Evolutionary conservation across 2,888 invertebrate species (phyloP), one percentile per base, ranked within the genome.

Genomic region (Odontocerum albicorne): DNA sequence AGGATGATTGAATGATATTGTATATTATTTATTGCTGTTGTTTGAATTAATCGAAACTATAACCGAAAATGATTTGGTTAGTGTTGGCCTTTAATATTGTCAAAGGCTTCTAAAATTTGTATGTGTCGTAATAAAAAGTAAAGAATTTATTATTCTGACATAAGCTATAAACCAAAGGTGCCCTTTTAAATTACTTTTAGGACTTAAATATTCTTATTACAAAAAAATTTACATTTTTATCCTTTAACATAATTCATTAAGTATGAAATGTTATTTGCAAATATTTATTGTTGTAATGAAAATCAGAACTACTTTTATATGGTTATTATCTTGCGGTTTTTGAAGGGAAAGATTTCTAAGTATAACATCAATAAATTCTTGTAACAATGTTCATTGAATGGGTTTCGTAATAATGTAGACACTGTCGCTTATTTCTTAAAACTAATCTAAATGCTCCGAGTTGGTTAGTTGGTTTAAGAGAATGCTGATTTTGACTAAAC

Each of bases 111-210:
- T 40, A 19, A 40, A 21, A 21, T 40, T 17, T 40, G 17, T 12
- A 38, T 38, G 17, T 16, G 10, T 20, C 10, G 12, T 40, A 12
- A 21, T 21, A 40, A 40, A 16, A 4, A 20, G 8, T 21, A 16
- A 40, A 16, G 13, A 13, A 7, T 40, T 16, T 36, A 49, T 43
- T 50, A 53, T 55, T 61, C 57, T 58, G 46, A 53, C 55, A 36
- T 85, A 86, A 85, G 85, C 85, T 86, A 83, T 82, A 87, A 87
- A 88, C 87, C 88, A 88, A 88, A 88, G 87, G 87, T 88, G 87
- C 88, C 88, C 87, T 87, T 82, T 82, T 79, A 58, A 61, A 61
- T 59, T 61, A 61, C 57, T 55, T 59, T 61, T 77, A 75, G 77
- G 71, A 77, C 73, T 75, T 72, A 72, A 73, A 58, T 40, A 61